These are phyloP conservation scores for Tetrapedia diversipes DNA, from an alignment of 2,888 invertebrate species.

Conservation along the genomic window DNA sequence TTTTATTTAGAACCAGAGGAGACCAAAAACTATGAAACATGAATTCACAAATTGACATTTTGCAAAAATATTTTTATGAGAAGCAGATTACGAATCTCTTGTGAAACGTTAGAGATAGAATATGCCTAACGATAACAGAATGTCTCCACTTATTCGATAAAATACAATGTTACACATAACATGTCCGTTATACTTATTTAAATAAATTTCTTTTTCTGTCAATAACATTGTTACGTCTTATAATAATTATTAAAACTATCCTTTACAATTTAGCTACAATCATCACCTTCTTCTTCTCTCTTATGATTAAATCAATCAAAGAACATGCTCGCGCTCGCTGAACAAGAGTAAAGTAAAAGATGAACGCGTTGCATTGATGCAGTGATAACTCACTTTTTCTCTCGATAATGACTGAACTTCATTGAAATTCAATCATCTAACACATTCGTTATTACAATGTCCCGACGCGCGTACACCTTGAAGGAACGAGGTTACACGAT, in stretches of 20 bases:
- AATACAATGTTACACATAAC: too few species aligned
- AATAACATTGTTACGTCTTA: too few species aligned
- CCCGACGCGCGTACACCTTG: constrained; percentile 7
- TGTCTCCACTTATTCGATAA: too few species aligned
- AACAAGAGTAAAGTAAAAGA: neutral
- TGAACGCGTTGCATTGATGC: constrained; percentile 12
- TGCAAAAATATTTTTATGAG: neutral
- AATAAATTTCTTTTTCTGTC: too few species aligned
- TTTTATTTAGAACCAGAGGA: constrained; percentile 45
- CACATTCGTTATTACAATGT: constrained; percentile 24
- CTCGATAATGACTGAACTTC: constrained; percentile 27
- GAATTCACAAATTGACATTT: neutral
- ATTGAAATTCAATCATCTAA: constrained; percentile 45
- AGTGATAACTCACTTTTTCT: constrained; percentile 35
- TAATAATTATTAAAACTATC: too few species aligned
- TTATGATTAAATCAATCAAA: neutral
- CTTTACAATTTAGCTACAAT: neutral
- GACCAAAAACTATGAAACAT: neutral
- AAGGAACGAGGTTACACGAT: constrained; percentile 67
- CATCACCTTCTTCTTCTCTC: neutral
- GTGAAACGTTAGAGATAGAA: neutral
- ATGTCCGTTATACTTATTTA: too few species aligned
- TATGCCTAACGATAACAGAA: neutral
- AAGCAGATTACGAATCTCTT: neutral
- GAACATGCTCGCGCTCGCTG: too few species aligned